Conservation (phyloP, 2,888 invertebrate species). For the Morpho deidamia region DNA sequence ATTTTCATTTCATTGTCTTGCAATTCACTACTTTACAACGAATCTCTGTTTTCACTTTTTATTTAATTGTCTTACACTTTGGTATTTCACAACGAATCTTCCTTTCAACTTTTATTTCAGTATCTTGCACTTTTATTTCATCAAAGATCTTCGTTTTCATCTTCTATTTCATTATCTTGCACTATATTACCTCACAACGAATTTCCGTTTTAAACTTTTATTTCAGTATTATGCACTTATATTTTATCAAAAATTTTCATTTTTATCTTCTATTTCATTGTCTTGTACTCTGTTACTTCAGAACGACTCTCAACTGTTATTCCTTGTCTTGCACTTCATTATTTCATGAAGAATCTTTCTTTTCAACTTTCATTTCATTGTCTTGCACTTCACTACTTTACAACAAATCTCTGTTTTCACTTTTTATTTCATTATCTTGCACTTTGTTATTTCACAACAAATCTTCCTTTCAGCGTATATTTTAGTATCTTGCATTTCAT, state of each 20-base stretch:
- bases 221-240: not conserved
- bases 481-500: not conserved
- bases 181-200: too few relatives aligned
- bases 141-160: too few relatives aligned
- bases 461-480: not conserved
- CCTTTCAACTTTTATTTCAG: too few relatives aligned
- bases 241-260: not conserved
- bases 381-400: not conserved
- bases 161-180: too few relatives aligned
- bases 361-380: not conserved
- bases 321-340: not conserved
- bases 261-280: not conserved
- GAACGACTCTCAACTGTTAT: too few relatives aligned
- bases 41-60: too few relatives aligned
- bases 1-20: too few relatives aligned
- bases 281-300: not conserved
- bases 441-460: not conserved
- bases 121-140: too few relatives aligned
- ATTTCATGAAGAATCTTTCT: not conserved
- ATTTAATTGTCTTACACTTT: too few relatives aligned
- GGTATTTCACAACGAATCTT: too few relatives aligned
- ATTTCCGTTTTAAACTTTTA: too few relatives aligned
- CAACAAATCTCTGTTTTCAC: not conserved
- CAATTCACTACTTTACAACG: too few relatives aligned
- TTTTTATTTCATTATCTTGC: not conserved